Evolutionary conservation across 2,888 invertebrate genomes (phyloP).

Genomic region (Pasiphila rectangulata): DNA sequence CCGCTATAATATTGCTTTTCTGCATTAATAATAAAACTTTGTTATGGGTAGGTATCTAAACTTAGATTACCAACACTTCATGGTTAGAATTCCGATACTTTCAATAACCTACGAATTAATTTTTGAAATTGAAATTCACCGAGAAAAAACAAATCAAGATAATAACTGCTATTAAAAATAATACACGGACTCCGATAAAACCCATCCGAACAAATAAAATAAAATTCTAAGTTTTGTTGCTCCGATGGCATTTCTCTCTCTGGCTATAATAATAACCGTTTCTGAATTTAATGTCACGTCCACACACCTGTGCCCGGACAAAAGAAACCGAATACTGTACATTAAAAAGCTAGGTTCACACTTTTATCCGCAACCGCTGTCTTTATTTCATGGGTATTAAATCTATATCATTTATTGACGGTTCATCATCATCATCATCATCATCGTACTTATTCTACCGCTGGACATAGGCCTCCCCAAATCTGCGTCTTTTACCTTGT

Average conservation of each 20-base stretch:
- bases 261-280: constrained; percentile 26
- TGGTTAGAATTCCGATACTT: too few relatives aligned
- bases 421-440: too few relatives aligned
- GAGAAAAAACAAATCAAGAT: too few relatives aligned
- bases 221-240: constrained; percentile 15
- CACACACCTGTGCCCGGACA: constrained; percentile 29
- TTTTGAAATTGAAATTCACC: too few relatives aligned
- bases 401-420: not conserved
- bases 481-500: too few relatives aligned
- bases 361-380: constrained; percentile 1
- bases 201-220: constrained; percentile 17
- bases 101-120: too few relatives aligned
- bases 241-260: constrained; percentile 14
- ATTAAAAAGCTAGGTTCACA: constrained; percentile 15
- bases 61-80: too few relatives aligned
- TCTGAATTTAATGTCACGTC: constrained; percentile 28
- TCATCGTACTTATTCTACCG: too few relatives aligned
- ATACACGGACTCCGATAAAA: constrained; percentile 14
- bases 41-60: too few relatives aligned
- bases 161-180: constrained; percentile 18
- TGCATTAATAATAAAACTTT: too few relatives aligned
- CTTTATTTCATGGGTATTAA: not conserved
- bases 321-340: constrained; percentile 20
- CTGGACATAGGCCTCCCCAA: too few relatives aligned
- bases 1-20: too few relatives aligned